phyloP scores from a whole-genome alignment of 2,888 invertebrate species.

The Cryptus armator region DNA sequence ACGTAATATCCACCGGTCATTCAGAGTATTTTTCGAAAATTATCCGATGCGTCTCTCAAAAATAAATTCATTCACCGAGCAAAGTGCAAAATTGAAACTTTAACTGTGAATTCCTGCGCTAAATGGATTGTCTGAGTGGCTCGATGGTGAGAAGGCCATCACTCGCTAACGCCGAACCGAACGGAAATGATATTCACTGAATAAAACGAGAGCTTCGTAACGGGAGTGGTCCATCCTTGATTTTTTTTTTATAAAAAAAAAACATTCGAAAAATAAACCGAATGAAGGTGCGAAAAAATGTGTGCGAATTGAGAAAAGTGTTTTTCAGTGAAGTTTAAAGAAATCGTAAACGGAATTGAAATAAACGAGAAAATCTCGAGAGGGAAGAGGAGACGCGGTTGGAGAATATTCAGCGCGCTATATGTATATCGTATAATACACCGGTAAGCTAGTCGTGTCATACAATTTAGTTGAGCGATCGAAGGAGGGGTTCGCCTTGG shows the following conservation, averaged over 20 bases:
- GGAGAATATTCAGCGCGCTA: constrained; percentile 9
- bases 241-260: not conserved
- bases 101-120: constrained; percentile 3
- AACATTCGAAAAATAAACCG: constrained; percentile 14
- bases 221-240: constrained; percentile 26
- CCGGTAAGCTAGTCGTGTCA: constrained; percentile 37
- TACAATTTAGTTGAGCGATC: constrained; percentile 65
- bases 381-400: not conserved
- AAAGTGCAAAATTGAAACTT: not conserved
- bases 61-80: not conserved
- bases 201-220: constrained; percentile 37
- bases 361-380: not conserved
- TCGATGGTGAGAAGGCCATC: constrained; percentile 8
- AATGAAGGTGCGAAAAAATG: constrained; percentile 13
- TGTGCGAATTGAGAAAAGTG: constrained; percentile 13
- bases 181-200: constrained; percentile 47
- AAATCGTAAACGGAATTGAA: not conserved
- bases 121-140: constrained; percentile 31
- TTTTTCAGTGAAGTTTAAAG: not conserved
- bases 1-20: no score
- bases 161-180: not conserved
- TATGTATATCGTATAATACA: constrained; percentile 37
- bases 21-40: not conserved
- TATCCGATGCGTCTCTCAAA: not conserved
- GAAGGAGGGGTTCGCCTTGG: constrained; percentile 70